phyloP scores from a whole-genome alignment of 2,797 vertebrate species.

The Anniella stebbinsi region DNA sequence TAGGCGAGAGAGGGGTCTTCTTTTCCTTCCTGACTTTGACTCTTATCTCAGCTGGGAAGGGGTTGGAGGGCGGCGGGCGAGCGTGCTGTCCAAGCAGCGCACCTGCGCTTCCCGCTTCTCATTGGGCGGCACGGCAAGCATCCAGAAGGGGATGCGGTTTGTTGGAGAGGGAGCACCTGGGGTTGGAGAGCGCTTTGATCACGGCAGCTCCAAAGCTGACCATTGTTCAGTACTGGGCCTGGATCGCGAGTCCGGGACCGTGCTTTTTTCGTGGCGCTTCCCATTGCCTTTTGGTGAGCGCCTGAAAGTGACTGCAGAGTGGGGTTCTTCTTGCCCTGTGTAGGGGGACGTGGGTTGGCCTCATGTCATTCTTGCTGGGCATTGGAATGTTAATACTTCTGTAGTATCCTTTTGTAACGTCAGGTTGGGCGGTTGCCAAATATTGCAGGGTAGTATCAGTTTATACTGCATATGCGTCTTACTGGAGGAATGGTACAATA shows the following conservation, averaged over 20 bases:
- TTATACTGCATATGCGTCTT: too few species aligned
- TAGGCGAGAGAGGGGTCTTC: background rate
- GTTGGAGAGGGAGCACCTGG: accelerated
- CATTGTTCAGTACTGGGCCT: background rate
- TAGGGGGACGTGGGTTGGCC: background rate
- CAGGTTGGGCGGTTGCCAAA: background rate
- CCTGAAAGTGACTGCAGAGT: too few species aligned
- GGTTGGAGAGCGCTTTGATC: background rate
- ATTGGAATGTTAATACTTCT: background rate
- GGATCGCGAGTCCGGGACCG: background rate
- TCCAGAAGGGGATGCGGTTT: background rate
- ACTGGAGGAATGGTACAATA: background rate
- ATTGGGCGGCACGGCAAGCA: background rate
- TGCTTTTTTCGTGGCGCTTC: background rate
- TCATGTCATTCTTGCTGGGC: background rate
- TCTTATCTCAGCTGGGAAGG: background rate
- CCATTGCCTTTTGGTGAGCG: background rate
- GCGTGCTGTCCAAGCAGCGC: background rate
- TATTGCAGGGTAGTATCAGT: background rate
- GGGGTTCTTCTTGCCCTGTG: background rate
- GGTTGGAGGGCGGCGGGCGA: too few species aligned
- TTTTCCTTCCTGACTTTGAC: background rate
- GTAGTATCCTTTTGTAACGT: background rate
- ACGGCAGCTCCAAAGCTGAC: accelerated
- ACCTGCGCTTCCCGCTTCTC: background rate